phyloP scores from a whole-genome alignment of 2,888 invertebrate species.

The Campopleginae sp. region DNA sequence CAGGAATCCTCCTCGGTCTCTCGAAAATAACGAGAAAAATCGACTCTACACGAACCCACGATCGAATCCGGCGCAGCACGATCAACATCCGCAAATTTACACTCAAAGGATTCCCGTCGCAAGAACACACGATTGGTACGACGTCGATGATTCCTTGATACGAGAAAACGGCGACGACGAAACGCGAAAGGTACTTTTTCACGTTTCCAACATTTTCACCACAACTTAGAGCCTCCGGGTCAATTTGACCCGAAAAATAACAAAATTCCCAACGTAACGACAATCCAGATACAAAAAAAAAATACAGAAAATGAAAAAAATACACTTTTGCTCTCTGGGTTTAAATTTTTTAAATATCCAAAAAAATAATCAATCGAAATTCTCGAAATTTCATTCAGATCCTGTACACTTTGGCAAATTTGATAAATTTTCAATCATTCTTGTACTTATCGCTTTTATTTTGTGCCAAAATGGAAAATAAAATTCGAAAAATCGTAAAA shows the following conservation, averaged over 20 bases:
- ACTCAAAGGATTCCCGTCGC: slow-evolving; percentile 61
- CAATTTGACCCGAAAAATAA: neutral
- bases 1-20: slow-evolving; percentile 13
- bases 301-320: neutral
- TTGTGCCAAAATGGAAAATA: too few species aligned
- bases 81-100: slow-evolving; percentile 43
- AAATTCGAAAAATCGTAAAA: too few species aligned
- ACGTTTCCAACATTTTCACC: neutral
- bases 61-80: neutral
- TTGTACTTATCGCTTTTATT: too few species aligned
- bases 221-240: neutral
- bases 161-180: slow-evolving; percentile 68
- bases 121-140: slow-evolving; percentile 71
- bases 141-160: slow-evolving; percentile 68
- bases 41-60: slow-evolving; percentile 45
- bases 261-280: neutral
- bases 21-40: slow-evolving; percentile 30
- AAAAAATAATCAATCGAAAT: too few species aligned
- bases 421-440: too few species aligned
- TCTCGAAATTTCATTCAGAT: too few species aligned
- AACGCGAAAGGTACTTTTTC: slow-evolving; percentile 70
- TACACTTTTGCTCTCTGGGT: neutral
- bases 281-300: neutral
- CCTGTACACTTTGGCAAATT: too few species aligned
- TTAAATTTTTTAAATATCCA: too few species aligned